Evolutionary conservation across 53 echinoderm and acorn worm genomes (phyloP), one percentile per base, ranked within the genome.

Genomic region (Echinometra lucunter): DNA sequence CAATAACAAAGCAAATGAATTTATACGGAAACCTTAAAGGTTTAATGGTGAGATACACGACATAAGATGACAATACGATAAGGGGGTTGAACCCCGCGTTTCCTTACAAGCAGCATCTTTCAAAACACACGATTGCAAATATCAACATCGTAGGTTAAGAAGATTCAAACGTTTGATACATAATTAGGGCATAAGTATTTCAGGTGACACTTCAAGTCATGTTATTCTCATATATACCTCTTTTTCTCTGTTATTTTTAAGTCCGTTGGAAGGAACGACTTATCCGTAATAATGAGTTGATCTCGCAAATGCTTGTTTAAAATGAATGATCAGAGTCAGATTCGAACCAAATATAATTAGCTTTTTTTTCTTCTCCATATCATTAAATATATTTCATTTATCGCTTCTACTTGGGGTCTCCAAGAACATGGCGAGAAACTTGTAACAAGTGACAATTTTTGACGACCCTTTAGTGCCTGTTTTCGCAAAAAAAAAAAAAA

Each of bases 21-120:
- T n/a, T 53, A 88, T 27, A 88, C 57, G 58, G 88, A 89, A 89
- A 89, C 89, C 89, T 89, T 89, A 58, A 30, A 89, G 89, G 89
- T 37, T 85, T 60, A 58, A 15, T 89, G 57, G 60, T 58, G 58
- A 63, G 38, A 40, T 47, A 89, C 89, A 89, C 23, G 38, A 60
- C 49, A 88, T 32, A 89, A n/a, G 89, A 37, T 89, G 32, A 89
- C 89, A 89, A 89, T 60, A 89, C 89, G 40, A 58, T 58, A 11
- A 89, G 57, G 89, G 40, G 63, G 89, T 89, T 89, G 25, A 23
- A 89, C 89, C 89, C 60, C 89, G 40, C n/a, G 37, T 89, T 89
- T 58, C 1, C 37, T 60, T 89, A 4, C 9, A 58, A 89, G 89
- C 89, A 89, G 89, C 63, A 89, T 89, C 17, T 88, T 55, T 19